Base-by-base conservation (phyloP, 2,797 vertebrate genomes). In the Apodemus agrarius region DNA sequence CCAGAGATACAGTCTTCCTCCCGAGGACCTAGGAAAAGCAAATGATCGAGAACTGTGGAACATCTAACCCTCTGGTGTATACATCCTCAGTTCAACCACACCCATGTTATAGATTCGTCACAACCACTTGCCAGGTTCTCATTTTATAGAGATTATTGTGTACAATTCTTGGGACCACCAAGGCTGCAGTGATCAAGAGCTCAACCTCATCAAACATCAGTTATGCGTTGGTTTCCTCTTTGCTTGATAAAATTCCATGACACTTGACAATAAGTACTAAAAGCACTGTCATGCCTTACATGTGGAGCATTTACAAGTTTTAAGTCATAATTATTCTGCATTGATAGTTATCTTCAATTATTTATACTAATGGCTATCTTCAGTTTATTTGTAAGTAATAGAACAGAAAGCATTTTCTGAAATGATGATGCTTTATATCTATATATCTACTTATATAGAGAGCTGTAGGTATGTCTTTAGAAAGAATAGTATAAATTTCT, bases 331-430 rank as follows among this genome's bases (percentile, higher is more conserved):
- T 37, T 75, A 13, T 69, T 26, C 79, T 57, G 7, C 4, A 37
- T 43, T 78, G n/a, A 81, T 37, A 37, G 21, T 63, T 54, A 88
- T 31, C 40, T 83, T 88, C 65, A 40, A 96, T 34, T 81, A 57
- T 40, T 63, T 81, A 6, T 22, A 59, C 67, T 82, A 67, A 46
- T 63, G 43, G 7, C 80, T 86, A 88, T 11, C 31, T 84, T 91
- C 26, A 67, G 89, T 43, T 69, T 57, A 57, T 34, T 31, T 37
- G 9, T 93, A 29, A 80, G 31, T 54, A 89, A 80, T 11, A 88
- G 43, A 90, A 65, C 31, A 80, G 26, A 88, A 93, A 84, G 24
- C 6, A 49, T 88, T 81, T 89, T 84, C 46, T 85, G 61, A 92
- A 29, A 76, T 40, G 52, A 13, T 34, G 19, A 24, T n/a, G 49